A percentile compares a stretch with the other conserved stretches of the same genome.
phyloP scores from a whole-genome alignment of 2,797 vertebrate genomes.

The Myiothlypis chrysogaster region DNA sequence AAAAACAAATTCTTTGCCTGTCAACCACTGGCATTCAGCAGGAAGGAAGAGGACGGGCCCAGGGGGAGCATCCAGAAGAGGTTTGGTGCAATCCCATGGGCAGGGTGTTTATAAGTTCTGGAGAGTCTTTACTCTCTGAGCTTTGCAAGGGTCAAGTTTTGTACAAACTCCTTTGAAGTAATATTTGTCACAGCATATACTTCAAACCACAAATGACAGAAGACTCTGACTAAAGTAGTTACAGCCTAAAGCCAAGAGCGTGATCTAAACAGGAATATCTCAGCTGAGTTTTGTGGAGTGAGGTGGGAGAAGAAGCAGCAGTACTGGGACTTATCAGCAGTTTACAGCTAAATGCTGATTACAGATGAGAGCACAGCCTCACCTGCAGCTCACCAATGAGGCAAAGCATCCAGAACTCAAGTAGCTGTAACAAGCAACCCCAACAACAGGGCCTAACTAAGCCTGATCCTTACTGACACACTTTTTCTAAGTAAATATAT shows the following conservation, averaged over 20 bases:
- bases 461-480: background rate
- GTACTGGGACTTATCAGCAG: background rate
- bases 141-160: background rate
- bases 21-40: background rate
- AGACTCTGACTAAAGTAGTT: background rate
- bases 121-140: background rate
- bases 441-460: background rate
- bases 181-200: background rate
- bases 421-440: fast-evolving
- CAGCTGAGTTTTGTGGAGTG: background rate
- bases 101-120: background rate
- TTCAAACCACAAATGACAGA: background rate
- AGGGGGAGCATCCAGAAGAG: background rate
- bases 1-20: slow-evolving; percentile 10
- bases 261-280: background rate
- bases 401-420: background rate
- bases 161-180: background rate
- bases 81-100: background rate
- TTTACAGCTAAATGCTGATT: background rate
- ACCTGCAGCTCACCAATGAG: background rate
- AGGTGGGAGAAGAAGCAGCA: background rate
- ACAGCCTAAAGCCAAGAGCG: background rate
- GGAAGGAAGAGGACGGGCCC: background rate
- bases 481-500: background rate
- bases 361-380: background rate